Evolutionary conservation across 37 sponge, comb jelly and placozoan species (phyloP), one percentile per base, ranked within the genome.

Genomic region (Axinella damicornis): DNA sequence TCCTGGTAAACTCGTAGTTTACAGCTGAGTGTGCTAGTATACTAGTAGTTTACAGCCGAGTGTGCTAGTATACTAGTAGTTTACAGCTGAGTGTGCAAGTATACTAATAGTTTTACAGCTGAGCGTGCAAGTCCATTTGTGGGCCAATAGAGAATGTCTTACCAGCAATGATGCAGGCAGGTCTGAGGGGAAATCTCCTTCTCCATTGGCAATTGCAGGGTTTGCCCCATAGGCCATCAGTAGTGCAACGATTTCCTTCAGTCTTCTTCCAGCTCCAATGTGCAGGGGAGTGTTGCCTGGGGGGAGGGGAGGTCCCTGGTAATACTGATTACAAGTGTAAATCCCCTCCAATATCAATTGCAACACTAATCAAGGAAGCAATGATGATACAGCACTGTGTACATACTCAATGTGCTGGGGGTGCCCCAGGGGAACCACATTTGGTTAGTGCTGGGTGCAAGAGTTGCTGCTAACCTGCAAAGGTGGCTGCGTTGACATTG

Each of bases 231-330:
- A 91, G 0, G 92, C 92, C 88, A 95, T 95, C 15, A 95, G 83
- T 2, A 91, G 83, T 13, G 95, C 92, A 54, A 95, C 95, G 52
- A 95, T 95, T 36, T 95, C 95, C 67, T 95, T 91, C 71, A 91
- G 83, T 56, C 82, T 81, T 46, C 92, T 65, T 24, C 95, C 95
- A 59, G 95, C 89, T 21, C 92, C 95, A 59, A 95, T 77, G 74
- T 95, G 95, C n/a, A 95, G 86, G 1, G 95, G 95, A 24, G 95
- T 95, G 79, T 88, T 91, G 16, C 95, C 92, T 87, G 80, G n/a
- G 53, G 38, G 15, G 12, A 17, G 78, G 38, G 34, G 36, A 55
- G 58, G 25, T 33, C 30, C 30, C 21, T 25, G 2, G 28, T 21
- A 9, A 37, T n/a, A 17, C 34, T 15, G 17, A 37, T 39, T 24